These are phyloP conservation scores for Cheilosia urbana DNA, from an alignment of 2,888 invertebrate genomes.

Conservation along the genomic window DNA sequence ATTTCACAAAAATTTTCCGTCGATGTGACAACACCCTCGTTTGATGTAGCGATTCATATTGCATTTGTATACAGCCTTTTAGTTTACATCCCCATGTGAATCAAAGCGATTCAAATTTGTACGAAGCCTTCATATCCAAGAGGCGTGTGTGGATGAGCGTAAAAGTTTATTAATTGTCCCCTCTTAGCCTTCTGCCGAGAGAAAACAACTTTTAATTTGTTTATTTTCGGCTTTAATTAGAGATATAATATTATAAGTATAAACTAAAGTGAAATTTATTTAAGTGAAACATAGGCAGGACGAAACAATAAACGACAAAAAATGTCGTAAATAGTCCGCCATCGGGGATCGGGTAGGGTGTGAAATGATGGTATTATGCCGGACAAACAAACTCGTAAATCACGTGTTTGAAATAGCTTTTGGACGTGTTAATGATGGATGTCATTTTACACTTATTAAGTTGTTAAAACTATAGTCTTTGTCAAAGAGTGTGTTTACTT, in stretches of 20 bases:
- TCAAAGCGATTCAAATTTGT: slow-evolving; percentile 14
- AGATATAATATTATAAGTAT: slow-evolving; percentile 7
- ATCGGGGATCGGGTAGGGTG: slow-evolving; percentile 10
- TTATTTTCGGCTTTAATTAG: slow-evolving; percentile 43
- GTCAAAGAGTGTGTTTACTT: not conserved
- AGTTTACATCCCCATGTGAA: slow-evolving; percentile 10
- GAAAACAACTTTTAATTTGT: slow-evolving; percentile 19
- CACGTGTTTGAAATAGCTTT: slow-evolving; percentile 17
- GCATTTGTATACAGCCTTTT: slow-evolving; percentile 6
- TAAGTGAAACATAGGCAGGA: not conserved
- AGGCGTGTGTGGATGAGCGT: slow-evolving; percentile 3
- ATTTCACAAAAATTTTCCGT: slow-evolving; percentile 5
- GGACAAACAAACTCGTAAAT: slow-evolving; percentile 28
- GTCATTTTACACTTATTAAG: slow-evolving; percentile 39
- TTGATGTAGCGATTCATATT: slow-evolving; percentile 2
- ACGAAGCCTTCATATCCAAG: not conserved
- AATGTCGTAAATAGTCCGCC: slow-evolving; percentile 21
- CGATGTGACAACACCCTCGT: slow-evolving; percentile 21
- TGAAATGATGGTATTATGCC: slow-evolving; percentile 18
- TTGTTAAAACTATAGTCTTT: not conserved
- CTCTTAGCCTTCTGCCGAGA: not conserved
- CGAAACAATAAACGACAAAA: slow-evolving; percentile 5
- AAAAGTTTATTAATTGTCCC: not conserved
- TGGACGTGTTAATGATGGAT: slow-evolving; percentile 20
- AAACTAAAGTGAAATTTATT: slow-evolving; percentile 11